A percentile compares a stretch with the other conserved stretches of the same genome.
Evolutionary conservation across 35 echinoderm and acorn worm species (phyloP).

Genomic region (Holothuria glaberrima): DNA sequence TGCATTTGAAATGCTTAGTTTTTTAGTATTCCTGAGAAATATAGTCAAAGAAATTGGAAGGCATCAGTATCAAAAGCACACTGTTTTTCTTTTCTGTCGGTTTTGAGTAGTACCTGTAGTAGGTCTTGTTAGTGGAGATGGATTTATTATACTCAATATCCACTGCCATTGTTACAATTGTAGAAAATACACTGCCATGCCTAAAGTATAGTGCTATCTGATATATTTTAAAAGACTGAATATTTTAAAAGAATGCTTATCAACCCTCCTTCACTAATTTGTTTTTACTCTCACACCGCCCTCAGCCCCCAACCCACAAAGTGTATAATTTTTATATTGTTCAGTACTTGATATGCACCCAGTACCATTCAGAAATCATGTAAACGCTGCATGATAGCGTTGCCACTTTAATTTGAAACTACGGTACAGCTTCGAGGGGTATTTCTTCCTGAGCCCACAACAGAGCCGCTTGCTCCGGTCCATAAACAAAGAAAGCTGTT

Average conservation of each 20-base stretch:
- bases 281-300: no score
- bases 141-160: background rate
- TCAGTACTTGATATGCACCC: no score
- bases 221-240: background rate
- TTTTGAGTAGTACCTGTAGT: slow-evolving; percentile 2
- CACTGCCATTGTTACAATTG: background rate
- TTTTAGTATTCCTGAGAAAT: background rate
- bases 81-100: background rate
- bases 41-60: background rate
- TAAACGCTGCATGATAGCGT: background rate
- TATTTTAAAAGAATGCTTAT: background rate
- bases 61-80: background rate
- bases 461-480: background rate
- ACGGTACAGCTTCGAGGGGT: background rate
- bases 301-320: no score
- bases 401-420: slow-evolving; percentile 1
- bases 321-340: no score
- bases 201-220: slow-evolving; percentile 3
- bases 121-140: background rate
- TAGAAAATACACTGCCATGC: background rate
- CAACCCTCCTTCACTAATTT: no score
- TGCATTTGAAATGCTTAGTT: background rate
- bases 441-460: background rate
- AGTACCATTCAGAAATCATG: no score
- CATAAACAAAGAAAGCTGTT: background rate